Evolutionary conservation across 35 echinoderm and acorn worm genomes (phyloP).

Genomic region (Acanthaster planci): DNA sequence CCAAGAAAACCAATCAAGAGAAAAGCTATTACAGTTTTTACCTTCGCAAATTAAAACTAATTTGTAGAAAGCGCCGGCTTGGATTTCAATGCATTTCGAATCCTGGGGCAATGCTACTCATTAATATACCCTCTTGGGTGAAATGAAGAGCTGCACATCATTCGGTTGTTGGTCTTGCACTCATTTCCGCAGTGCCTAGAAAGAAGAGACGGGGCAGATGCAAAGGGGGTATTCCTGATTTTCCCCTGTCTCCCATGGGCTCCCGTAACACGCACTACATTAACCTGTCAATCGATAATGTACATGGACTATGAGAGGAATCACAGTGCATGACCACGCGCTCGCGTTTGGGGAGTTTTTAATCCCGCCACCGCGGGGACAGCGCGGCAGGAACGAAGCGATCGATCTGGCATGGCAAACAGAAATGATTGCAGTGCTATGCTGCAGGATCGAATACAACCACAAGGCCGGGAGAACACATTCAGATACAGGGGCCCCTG

Average conservation of each 20-base stretch:
- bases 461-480: not conserved
- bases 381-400: not conserved
- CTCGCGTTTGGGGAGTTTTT: not conserved
- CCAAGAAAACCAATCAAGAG: too few species aligned
- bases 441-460: not conserved
- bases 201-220: not conserved
- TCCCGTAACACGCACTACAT: not conserved
- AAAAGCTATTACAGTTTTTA: too few species aligned
- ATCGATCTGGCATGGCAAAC: not conserved
- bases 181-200: too few species aligned
- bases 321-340: slow-evolving; percentile 1
- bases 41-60: too few species aligned
- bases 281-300: not conserved
- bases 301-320: not conserved
- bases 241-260: not conserved
- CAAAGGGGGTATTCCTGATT: not conserved
- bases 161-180: too few species aligned
- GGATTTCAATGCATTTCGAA: too few species aligned
- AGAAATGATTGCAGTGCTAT: not conserved
- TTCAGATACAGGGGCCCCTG: not conserved
- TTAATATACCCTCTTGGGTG: too few species aligned
- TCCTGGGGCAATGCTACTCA: too few species aligned
- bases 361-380: not conserved
- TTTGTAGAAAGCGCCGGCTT: too few species aligned
- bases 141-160: too few species aligned